Base-by-base conservation (phyloP, 2,113 vertebrate genomes). In the Gorsachius goisagi region DNA sequence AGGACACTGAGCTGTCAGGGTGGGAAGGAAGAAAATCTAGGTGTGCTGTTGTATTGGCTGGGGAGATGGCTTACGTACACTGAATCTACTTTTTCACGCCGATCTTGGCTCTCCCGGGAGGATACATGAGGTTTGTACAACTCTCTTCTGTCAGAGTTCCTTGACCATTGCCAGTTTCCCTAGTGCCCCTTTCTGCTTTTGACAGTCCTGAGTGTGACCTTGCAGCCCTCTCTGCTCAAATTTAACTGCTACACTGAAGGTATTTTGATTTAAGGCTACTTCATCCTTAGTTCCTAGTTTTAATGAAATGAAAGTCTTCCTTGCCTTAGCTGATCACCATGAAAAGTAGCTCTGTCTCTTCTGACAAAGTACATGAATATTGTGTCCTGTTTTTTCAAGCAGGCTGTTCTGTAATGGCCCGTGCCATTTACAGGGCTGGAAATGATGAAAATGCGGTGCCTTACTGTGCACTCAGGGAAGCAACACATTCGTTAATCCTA, bases 61-160 rank as follows among this genome's bases (percentile, higher is more conserved):
- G 37, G 62, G 52, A 82, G 21, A 22, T 24, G 41, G 47, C 44
- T 55, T 37, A 11, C 3, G 0, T 12, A 14, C 63, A 12, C 9
- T 12, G 6, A 2, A n/a, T 50, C 8, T 12, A 1, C 17, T 75
- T 18, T 37, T 32, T 28, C 52, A 64, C 1, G 0, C 26, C 1
- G 3, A 5, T 44, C 24, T 27, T n/a, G 20, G 6, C 12, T 59
- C 30, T 90, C 27, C 60, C 32, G 53, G 35, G 58, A 27, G 27
- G 76, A 8, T 9, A 26, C 4, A 3, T 5, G 20, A 85, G 58
- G 41, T 55, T 68, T 72, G 56, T 44, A 23, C 39, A 39, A 0
- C 15, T 47, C 39, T 52, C 13, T 55, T 39, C 28, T 82, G 27
- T 22, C 56, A 60, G 52, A 64, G 44, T 44, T 91, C 50, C 32